Evolutionary conservation across 2,888 invertebrate genomes (phyloP), one percentile per base, ranked within the genome.

Genomic region (Thelaira solivaga): DNA sequence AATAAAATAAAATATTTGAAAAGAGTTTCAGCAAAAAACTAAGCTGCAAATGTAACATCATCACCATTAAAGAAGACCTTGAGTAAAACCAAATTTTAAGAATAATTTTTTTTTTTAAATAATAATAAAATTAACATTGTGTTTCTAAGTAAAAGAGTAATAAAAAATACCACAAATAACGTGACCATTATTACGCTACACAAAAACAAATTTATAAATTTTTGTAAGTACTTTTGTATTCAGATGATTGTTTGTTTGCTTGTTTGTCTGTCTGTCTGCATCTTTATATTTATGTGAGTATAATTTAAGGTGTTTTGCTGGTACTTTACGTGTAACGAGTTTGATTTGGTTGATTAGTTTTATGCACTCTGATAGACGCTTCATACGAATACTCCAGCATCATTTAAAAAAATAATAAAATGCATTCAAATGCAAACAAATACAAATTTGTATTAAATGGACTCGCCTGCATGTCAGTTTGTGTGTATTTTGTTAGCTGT

Each of bases 341-440:
- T 61, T 34, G 73, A 65, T 67, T 61, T 53, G 61, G 59, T 68
- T 68, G 53, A 68, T 77, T 62, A 73, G 57, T 67, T 55, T 43
- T 62, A 36, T 29, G 29, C 24, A 45, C 41, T 4, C 29, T 36
- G 26, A 29, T 41, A 62, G 43, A 61, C 24, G 43, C 45, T 55
- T 55, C 39, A 26, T 49, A 31, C 26, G n/a, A n/a, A 57, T 55
- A 26, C 47, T 57, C 41, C 57, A 49, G 49, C 55, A 64, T 64
- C 20, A 57, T 49, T 57, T n/a, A n/a, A n/a, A n/a, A n/a, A n/a
- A n/a, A n/a, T n/a, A n/a, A n/a, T n/a, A n/a, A n/a, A n/a, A n/a
- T n/a, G n/a, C n/a, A n/a, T n/a, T n/a, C n/a, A n/a, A n/a, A n/a
- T n/a, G n/a, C n/a, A n/a, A n/a, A n/a, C n/a, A n/a, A n/a, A n/a